phyloP scores from a whole-genome alignment of 2,797 vertebrate genomes.

The Lagocephalus sceleratus region DNA sequence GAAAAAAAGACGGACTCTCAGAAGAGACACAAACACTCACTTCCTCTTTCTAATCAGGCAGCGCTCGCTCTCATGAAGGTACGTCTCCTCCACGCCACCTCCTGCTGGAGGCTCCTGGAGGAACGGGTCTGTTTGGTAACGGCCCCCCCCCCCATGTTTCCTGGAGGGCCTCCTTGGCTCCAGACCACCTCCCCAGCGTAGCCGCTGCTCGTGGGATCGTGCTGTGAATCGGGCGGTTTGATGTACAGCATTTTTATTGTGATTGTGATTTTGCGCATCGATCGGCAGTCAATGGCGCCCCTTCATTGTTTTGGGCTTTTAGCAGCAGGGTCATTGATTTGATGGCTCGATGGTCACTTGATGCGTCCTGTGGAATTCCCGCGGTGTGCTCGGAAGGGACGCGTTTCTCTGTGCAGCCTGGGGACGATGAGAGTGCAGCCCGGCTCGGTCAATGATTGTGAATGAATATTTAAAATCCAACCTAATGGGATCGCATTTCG shows the following conservation, averaged over 20 bases:
- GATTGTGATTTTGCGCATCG: not conserved
- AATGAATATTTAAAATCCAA: too few species aligned
- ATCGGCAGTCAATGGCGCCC: not conserved
- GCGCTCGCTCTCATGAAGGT: conserved; percentile 67
- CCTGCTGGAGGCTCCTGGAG: not conserved
- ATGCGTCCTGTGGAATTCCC: conserved; percentile 19
- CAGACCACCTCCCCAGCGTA: too few species aligned
- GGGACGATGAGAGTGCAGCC: not conserved
- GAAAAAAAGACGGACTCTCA: conserved; percentile 27
- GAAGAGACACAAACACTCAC: conserved; percentile 25
- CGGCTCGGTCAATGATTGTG: too few species aligned
- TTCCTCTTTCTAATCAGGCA: conserved; percentile 29
- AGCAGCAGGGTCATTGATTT: conserved; percentile 36
- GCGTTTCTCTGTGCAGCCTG: conserved; percentile 14
- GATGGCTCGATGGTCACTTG: not conserved
- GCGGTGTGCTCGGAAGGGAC: conserved; percentile 20
- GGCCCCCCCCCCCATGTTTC: too few species aligned
- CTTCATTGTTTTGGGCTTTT: not conserved
- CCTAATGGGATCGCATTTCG: not conserved
- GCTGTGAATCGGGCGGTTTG: too few species aligned
- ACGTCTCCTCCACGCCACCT: conserved; percentile 35
- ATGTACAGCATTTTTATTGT: too few species aligned
- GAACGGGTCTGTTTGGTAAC: too few species aligned
- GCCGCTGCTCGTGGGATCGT: too few species aligned
- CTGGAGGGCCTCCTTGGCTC: not conserved